Base-by-base conservation (phyloP, 2,888 invertebrate genomes). In the Timandra comae region DNA sequence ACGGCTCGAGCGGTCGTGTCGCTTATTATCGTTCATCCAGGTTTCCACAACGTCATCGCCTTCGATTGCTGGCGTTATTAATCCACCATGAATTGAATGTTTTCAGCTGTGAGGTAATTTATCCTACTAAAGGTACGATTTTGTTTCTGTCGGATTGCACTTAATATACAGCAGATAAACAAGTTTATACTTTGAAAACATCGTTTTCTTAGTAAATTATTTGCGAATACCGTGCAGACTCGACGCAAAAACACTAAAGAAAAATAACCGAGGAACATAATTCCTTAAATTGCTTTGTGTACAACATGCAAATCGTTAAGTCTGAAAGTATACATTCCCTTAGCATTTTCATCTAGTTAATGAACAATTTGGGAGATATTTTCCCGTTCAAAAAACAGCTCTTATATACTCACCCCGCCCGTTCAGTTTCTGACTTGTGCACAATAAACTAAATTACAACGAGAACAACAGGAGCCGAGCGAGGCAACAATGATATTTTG, bases 371-470 rank as follows among this genome's bases (percentile, higher is more conserved):
- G 55, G 48, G 42, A 47, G 55, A 67, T 59, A 62, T 64, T 57
- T 55, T 40, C 58, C 52, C 57, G 47, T 71, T 67, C 57, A 51
- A 59, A 70, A 63, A 54, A 55, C 52, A 56, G 62, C 57, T 57
- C 56, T 46, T 43, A 50, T 58, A 36, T 50, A 49, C 57, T 52
- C 50, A 52, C 52, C 44, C 43, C 46, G 51, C 43, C 57, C 58
- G 56, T 58, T 59, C 63, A 60, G 64, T 63, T n/a, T 58, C 63
- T 63, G 65, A 71, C 65, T 71, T 63, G 63, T 61, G 60, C 64
- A 70, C 66, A 73, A 76, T 76, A 77, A 78, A 77, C 65, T 71
- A 71, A 77, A 79, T 78, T 77, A 78, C 73, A 50, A 51, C 30
- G 66, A 68, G 67, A 73, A 72, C 68, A 72, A 71, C 67, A 57